A percentile compares a stretch with the other conserved stretches of the same genome.
Evolutionary conservation across 2,113 vertebrate species (phyloP).

Genomic region (Chloebia gouldiae): DNA sequence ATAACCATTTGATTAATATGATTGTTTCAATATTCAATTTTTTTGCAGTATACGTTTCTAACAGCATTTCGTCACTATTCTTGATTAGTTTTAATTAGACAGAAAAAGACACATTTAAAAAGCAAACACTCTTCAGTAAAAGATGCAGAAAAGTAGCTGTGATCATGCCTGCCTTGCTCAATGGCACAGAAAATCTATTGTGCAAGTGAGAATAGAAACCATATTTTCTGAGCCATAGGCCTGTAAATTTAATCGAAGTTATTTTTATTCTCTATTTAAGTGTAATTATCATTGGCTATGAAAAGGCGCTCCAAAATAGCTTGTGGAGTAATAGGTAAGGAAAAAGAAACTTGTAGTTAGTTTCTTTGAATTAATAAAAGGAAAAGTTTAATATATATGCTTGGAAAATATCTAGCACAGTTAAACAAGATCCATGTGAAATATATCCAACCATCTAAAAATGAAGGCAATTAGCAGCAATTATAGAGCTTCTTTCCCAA

Average conservation of each 20-base stretch:
- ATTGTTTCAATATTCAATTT: neutral
- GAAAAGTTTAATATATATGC: conserved; percentile 50
- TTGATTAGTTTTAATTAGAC: neutral
- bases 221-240: neutral
- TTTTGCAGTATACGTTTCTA: neutral
- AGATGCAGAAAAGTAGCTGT: neutral
- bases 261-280: conserved; percentile 37
- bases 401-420: conserved; percentile 23
- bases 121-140: neutral
- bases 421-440: conserved; percentile 43
- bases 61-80: neutral
- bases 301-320: neutral
- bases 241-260: neutral
- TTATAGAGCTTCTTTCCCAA: conserved; percentile 55
- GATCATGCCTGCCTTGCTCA: neutral
- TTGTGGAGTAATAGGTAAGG: neutral
- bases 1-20: neutral
- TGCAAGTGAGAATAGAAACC: neutral
- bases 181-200: neutral
- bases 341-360: conserved; percentile 1
- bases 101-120: neutral
- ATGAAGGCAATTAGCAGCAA: conserved; percentile 64
- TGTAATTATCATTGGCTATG: neutral
- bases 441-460: conserved; percentile 49
- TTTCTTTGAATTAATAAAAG: conserved; percentile 29